A percentile compares a stretch with the other conserved stretches of the same genome.
Conservation (phyloP, 2,797 vertebrate species). For the Leptatherina wallacei region DNA sequence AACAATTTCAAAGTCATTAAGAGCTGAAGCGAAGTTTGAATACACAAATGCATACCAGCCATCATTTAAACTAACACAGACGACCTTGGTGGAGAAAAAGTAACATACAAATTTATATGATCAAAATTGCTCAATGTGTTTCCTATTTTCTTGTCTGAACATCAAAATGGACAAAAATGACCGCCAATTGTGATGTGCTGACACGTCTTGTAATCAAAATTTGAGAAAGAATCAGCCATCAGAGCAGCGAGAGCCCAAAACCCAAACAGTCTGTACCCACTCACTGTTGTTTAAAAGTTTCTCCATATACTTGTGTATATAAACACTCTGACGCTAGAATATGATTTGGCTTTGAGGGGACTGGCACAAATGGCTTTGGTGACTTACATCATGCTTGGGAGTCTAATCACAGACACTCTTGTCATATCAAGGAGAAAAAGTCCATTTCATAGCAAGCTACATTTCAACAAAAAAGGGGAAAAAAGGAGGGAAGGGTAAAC, state of each 20-base stretch:
- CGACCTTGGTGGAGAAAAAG: constrained; percentile 56
- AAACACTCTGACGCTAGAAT: constrained; percentile 80
- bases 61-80: constrained; percentile 73
- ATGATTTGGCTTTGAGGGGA: constrained; percentile 80
- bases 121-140: constrained; percentile 77
- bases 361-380: constrained; percentile 77
- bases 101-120: constrained; percentile 67
- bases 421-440: constrained; percentile 81
- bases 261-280: constrained; percentile 80
- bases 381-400: constrained; percentile 80
- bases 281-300: constrained; percentile 80
- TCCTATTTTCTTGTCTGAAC: constrained; percentile 79
- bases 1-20: constrained; percentile 23
- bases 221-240: constrained; percentile 77
- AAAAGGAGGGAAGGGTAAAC: constrained; percentile 75
- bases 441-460: constrained; percentile 72
- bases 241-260: constrained; percentile 72
- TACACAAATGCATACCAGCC: constrained; percentile 47
- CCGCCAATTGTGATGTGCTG: constrained; percentile 80
- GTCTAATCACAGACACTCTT: constrained; percentile 82
- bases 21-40: constrained; percentile 51
- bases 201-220: constrained; percentile 80
- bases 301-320: constrained; percentile 80
- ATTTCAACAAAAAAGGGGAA: constrained; percentile 51
- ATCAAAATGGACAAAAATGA: constrained; percentile 81